Evolutionary conservation across 2,113 vertebrate species (phyloP).

Genomic region (Scomber japonicus): DNA sequence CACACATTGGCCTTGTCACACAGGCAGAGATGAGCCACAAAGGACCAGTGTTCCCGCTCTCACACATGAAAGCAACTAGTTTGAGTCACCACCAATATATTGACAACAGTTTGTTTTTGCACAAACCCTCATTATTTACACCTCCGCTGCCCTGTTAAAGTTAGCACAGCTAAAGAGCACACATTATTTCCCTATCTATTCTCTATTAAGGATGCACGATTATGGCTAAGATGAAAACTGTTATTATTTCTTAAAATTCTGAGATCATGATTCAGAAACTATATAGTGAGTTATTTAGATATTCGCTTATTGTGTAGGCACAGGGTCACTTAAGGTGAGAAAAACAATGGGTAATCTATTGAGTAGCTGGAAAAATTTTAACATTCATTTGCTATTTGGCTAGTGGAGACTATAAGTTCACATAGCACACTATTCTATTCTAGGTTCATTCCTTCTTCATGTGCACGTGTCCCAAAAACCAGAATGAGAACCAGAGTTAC

Average conservation of each 20-base stretch:
- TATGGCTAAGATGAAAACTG: neutral
- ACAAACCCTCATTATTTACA: constrained; percentile 27
- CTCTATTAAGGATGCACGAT: neutral
- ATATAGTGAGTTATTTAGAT: too few species aligned
- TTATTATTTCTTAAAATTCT: neutral
- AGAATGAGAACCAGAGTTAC: neutral
- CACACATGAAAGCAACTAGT: constrained; percentile 53
- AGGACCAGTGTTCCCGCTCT: constrained; percentile 47
- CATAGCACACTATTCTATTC: too few species aligned
- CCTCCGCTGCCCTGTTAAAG: constrained; percentile 3
- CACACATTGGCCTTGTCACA: constrained; percentile 63
- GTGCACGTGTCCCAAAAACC: neutral
- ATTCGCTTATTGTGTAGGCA: too few species aligned
- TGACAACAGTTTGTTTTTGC: constrained; percentile 22
- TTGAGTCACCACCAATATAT: constrained; percentile 37
- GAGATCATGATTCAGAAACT: neutral
- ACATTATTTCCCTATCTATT: neutral
- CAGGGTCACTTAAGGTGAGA: too few species aligned
- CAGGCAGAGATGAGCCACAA: constrained; percentile 54
- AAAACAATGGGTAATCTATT: too few species aligned
- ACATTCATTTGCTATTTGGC: too few species aligned
- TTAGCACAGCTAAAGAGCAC: neutral
- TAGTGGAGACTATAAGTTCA: too few species aligned
- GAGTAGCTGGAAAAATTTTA: too few species aligned
- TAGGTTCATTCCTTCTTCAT: too few species aligned